phyloP scores from a whole-genome alignment of 2,888 invertebrate species.

The Macropis europaea region DNA sequence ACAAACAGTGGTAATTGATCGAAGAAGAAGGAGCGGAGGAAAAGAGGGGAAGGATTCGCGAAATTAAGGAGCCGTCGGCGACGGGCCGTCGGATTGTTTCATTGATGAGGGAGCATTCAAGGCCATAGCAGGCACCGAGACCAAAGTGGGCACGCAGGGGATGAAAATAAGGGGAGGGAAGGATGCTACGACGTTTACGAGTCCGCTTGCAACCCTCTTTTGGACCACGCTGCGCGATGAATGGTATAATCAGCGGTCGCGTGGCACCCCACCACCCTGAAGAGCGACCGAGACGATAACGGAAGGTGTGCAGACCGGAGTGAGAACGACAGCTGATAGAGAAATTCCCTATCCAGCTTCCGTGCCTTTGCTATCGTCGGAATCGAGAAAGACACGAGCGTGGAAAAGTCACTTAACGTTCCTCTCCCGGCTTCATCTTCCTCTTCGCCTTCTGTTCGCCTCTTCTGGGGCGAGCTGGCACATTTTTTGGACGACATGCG shows the following conservation, averaged over 20 bases:
- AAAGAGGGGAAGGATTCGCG: slow-evolving; percentile 11
- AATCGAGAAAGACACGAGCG: slow-evolving; percentile 31
- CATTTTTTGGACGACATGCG: too few species aligned
- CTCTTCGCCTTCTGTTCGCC: not conserved
- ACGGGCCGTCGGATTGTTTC: slow-evolving; percentile 71
- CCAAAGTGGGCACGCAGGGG: slow-evolving; percentile 32
- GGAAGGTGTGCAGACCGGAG: slow-evolving; percentile 26
- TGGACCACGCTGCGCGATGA: slow-evolving; percentile 73
- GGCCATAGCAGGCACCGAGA: slow-evolving; percentile 39
- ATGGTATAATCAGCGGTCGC: slow-evolving; percentile 80
- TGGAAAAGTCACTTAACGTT: slow-evolving; percentile 49
- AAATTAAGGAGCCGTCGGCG: slow-evolving; percentile 59
- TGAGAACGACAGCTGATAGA: slow-evolving; percentile 32
- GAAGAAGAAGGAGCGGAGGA: slow-evolving; percentile 16
- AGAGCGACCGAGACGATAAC: slow-evolving; percentile 36
- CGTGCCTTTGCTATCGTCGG: slow-evolving; percentile 33
- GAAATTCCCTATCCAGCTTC: slow-evolving; percentile 22
- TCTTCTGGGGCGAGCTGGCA: not conserved
- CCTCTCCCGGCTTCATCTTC: not conserved
- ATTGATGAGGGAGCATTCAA: slow-evolving; percentile 78
- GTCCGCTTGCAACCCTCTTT: slow-evolving; percentile 74
- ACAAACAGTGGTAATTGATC: slow-evolving; percentile 36
- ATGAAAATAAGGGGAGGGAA: slow-evolving; percentile 14
- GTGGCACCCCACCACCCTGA: slow-evolving; percentile 72
- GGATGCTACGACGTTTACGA: slow-evolving; percentile 74